Conservation (phyloP, 1,140 invertebrate genomes). For the Dufourea novaeangliae region DNA sequence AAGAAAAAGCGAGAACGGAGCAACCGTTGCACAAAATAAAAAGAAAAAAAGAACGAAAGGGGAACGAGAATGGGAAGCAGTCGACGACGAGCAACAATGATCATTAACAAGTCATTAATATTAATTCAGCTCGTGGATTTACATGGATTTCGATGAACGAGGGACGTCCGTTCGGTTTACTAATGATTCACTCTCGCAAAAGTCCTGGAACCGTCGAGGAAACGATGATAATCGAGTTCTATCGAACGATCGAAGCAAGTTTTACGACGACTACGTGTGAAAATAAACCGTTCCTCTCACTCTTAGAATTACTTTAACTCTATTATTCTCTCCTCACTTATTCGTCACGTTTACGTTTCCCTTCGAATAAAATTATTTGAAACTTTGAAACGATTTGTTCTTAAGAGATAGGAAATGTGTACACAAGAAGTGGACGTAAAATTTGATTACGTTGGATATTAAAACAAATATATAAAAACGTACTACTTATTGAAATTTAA, state of each 20-base stretch:
- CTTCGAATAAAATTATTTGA: too few species aligned
- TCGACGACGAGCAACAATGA: constrained; percentile 22
- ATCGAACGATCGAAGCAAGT: constrained; percentile 6
- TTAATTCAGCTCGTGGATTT: constrained; percentile 19
- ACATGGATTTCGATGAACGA: constrained; percentile 17
- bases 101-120: constrained; percentile 49
- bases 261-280: too few species aligned
- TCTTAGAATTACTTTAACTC: neutral
- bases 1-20: neutral
- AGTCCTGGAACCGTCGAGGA: neutral
- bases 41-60: neutral
- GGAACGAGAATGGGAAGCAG: neutral
- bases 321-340: neutral
- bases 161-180: constrained; percentile 16
- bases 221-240: neutral
- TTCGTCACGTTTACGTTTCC: neutral
- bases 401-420: too few species aligned
- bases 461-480: too few species aligned
- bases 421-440: too few species aligned
- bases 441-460: too few species aligned
- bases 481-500: too few species aligned
- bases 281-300: neutral
- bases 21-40: neutral
- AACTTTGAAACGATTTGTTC: too few species aligned
- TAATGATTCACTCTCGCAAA: constrained; percentile 7